phyloP scores from a whole-genome alignment of 2,113 vertebrate genomes.

The Herpailurus yagouaroundi region DNA sequence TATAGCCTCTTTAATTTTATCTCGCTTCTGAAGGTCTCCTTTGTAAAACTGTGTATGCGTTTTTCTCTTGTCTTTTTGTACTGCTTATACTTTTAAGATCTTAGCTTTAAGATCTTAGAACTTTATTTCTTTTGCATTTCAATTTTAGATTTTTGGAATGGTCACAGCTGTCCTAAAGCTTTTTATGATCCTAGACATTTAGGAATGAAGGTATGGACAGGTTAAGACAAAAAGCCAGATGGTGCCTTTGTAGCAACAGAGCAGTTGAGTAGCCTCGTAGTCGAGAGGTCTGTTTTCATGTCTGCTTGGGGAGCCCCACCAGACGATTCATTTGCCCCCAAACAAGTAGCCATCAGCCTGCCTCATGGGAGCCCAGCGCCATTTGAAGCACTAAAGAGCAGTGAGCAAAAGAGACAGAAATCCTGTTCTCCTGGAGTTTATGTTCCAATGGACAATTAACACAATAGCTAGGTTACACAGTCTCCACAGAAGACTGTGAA shows the following conservation, averaged over 20 bases:
- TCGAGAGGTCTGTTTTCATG: neutral
- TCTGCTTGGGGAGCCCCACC: neutral
- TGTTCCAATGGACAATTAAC: neutral
- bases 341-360: neutral
- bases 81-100: neutral
- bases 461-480: neutral
- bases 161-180: neutral
- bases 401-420: neutral
- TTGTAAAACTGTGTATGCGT: neutral
- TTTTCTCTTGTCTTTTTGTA: neutral
- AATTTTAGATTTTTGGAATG: constrained; percentile 14
- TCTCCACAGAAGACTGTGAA: neutral
- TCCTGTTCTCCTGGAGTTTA: neutral
- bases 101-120: constrained; percentile 36
- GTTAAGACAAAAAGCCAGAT: neutral
- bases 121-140: constrained; percentile 3
- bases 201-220: neutral
- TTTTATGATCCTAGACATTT: neutral
- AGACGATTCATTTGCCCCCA: neutral
- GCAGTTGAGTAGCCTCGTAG: neutral
- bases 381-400: neutral
- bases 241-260: neutral
- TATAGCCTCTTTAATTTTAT: constrained; percentile 1
- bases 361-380: no score
- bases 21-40: neutral